Conservation (phyloP, 2,888 invertebrate species). For the Gandaritis pyraliata region DNA sequence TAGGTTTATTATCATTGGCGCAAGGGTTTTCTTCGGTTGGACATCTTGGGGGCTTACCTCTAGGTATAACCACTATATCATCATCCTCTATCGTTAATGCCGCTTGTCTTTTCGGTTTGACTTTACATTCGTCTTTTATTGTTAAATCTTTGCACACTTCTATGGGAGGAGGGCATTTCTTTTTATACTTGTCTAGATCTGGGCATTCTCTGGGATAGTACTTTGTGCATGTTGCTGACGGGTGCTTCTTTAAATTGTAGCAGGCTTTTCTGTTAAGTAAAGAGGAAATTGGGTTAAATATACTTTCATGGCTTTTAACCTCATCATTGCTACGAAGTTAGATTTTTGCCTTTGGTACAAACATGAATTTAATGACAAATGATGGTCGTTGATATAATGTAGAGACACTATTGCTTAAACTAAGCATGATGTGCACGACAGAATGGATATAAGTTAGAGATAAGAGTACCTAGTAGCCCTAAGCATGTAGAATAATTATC, state of each 20-base stretch:
- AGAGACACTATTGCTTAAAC: too few relatives aligned
- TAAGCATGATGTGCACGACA: too few relatives aligned
- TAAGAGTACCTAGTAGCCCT: too few relatives aligned
- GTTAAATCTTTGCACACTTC: conserved; percentile 11
- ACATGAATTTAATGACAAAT: too few relatives aligned
- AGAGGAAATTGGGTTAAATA: too few relatives aligned
- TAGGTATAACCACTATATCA: conserved; percentile 7
- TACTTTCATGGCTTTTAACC: too few relatives aligned
- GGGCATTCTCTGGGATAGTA: conserved; percentile 19
- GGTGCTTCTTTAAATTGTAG: conserved; percentile 18
- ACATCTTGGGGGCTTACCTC: conserved; percentile 23
- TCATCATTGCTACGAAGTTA: too few relatives aligned
- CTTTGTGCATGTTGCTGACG: not conserved
- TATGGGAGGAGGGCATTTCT: conserved; percentile 16
- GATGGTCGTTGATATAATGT: too few relatives aligned
- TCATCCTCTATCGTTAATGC: conserved; percentile 11
- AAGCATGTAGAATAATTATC: too few relatives aligned
- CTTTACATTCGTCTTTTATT: not conserved
- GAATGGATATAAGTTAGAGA: too few relatives aligned
- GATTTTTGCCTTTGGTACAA: too few relatives aligned
- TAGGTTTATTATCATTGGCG: conserved; percentile 7
- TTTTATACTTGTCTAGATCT: conserved; percentile 9
- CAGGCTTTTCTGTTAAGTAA: not conserved
- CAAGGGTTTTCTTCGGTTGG: conserved; percentile 19
- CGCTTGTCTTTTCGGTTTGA: conserved; percentile 4